Percentiles rank a stretch among this genome's conserved stretches.
Evolutionary conservation across 37 sponge, comb jelly and placozoan species (phyloP).

Genomic region (Cladorhizidae sp.): DNA sequence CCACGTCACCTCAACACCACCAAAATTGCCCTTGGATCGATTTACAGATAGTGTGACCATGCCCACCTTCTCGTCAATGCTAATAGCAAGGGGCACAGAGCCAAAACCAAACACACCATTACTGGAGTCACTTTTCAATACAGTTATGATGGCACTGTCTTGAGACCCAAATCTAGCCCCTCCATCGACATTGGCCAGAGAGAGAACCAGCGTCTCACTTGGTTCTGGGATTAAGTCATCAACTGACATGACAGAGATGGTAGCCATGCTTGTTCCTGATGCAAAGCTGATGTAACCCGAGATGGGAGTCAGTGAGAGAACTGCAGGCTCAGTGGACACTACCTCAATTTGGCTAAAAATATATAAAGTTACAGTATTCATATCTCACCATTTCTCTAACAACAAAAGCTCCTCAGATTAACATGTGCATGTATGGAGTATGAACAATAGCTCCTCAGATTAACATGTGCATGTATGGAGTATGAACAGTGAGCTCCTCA

Average conservation of each 20-base stretch:
- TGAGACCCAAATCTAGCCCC: constrained; percentile 32
- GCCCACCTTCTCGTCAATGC: constrained; percentile 25
- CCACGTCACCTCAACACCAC: constrained; percentile 65
- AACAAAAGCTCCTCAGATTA: too few relatives aligned
- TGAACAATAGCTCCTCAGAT: too few relatives aligned
- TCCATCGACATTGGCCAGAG: constrained; percentile 35
- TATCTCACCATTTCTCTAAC: neutral
- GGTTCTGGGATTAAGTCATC: constrained; percentile 75
- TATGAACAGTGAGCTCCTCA: too few relatives aligned
- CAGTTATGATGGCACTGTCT: constrained; percentile 31
- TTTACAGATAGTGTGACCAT: constrained; percentile 29
- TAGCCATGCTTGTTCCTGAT: neutral
- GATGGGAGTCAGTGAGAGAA: constrained; percentile 39
- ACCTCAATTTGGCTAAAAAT: constrained; percentile 40
- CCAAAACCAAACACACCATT: constrained; percentile 80
- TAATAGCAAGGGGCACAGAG: constrained; percentile 11
- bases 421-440: too few relatives aligned
- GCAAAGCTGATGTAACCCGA: constrained; percentile 37
- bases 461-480: too few relatives aligned
- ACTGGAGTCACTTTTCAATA: constrained; percentile 73
- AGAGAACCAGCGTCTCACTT: constrained; percentile 39
- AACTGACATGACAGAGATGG: constrained; percentile 46
- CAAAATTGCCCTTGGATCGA: constrained; percentile 42
- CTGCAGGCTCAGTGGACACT: constrained; percentile 9
- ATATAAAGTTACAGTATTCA: neutral